phyloP scores from a whole-genome alignment of 2,797 vertebrate species.

The Chrosomus eos region DNA sequence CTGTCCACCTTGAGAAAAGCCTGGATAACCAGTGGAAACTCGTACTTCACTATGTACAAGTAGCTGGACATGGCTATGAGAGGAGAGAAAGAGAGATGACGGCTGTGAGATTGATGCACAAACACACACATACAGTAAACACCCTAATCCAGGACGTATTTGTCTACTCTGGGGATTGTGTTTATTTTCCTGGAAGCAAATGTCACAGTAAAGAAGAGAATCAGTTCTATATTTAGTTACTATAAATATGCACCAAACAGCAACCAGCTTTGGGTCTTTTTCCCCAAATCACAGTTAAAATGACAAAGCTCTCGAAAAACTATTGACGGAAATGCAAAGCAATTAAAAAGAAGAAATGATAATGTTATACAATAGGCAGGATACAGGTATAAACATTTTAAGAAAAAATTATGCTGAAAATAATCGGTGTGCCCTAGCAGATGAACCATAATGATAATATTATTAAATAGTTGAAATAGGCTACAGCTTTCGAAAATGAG shows the following conservation, averaged over 20 bases:
- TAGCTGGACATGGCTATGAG: slow-evolving; percentile 96
- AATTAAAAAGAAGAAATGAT: not conserved
- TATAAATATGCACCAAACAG: slow-evolving; percentile 7
- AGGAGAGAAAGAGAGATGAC: slow-evolving; percentile 32
- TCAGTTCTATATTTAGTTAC: slow-evolving; percentile 46
- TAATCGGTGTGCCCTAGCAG: not conserved
- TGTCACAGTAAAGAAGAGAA: slow-evolving; percentile 42
- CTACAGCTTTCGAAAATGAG: not conserved
- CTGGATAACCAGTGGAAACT: slow-evolving; percentile 97
- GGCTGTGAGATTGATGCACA: slow-evolving; percentile 27
- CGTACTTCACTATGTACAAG: slow-evolving; percentile 97
- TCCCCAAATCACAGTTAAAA: slow-evolving; percentile 29
- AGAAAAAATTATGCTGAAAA: not conserved
- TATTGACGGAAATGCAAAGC: not conserved
- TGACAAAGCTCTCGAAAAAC: not conserved
- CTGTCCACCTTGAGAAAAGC: slow-evolving; percentile 90
- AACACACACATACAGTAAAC: slow-evolving; percentile 38
- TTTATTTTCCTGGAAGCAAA: slow-evolving; percentile 56
- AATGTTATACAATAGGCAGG: not conserved
- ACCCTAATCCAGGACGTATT: slow-evolving; percentile 13
- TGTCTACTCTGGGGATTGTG: slow-evolving; percentile 1
- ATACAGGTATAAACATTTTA: not conserved
- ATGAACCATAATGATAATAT: too few species aligned
- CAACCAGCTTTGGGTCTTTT: slow-evolving; percentile 1
- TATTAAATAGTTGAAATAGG: not conserved